Conservation (phyloP, 2,888 invertebrate species). For the Leptopterna dolabrata region DNA sequence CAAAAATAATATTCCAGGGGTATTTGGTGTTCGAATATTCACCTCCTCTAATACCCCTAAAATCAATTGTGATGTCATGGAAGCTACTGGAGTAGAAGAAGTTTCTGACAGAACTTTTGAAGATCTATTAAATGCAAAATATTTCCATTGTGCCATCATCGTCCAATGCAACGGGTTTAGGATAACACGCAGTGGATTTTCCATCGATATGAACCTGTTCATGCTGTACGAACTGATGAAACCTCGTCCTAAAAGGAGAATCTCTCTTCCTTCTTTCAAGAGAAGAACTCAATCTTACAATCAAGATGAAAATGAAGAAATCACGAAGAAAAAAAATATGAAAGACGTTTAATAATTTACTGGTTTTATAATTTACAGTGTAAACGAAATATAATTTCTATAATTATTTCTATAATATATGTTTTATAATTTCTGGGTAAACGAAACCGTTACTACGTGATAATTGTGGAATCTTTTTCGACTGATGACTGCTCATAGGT, state of each 20-base stretch:
- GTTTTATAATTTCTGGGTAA: no score
- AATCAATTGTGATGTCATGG: constrained; percentile 21
- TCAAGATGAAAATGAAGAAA: constrained; percentile 32
- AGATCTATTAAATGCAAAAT: constrained; percentile 20
- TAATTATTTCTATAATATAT: no score
- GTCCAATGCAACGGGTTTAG: constrained; percentile 27
- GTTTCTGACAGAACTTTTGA: constrained; percentile 31
- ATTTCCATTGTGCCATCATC: constrained; percentile 26
- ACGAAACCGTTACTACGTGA: no score
- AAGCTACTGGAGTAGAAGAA: constrained; percentile 33
- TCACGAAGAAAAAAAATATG: constrained; percentile 11
- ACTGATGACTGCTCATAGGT: no score
- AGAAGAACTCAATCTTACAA: no score
- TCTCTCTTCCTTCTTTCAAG: constrained; percentile 32
- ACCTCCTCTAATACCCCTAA: constrained; percentile 19
- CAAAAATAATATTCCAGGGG: constrained; percentile 19
- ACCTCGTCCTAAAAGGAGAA: constrained; percentile 28
- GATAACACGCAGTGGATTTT: no score
- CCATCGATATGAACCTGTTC: constrained; percentile 23
- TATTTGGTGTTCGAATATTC: constrained; percentile 24
- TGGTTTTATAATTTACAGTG: constrained; percentile 17
- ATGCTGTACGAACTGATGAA: constrained; percentile 22
- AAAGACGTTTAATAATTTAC: constrained; percentile 15
- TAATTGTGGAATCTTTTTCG: no score
- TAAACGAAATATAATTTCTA: no score